Conservation (phyloP, 2,888 invertebrate genomes). For the Apomyelois bistriatella region DNA sequence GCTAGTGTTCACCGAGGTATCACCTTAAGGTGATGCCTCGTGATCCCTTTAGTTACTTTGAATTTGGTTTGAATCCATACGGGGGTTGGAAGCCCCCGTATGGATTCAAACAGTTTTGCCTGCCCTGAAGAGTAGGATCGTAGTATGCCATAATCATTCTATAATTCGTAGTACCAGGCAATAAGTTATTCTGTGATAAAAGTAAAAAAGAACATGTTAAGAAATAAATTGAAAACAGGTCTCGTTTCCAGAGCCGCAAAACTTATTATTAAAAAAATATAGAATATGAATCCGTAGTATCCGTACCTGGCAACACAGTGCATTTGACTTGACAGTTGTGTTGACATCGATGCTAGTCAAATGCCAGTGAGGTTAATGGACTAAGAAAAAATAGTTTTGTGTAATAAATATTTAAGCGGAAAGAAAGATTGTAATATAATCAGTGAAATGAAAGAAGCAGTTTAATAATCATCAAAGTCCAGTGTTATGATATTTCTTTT, state of each 20-base stretch:
- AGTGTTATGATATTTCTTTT: slow-evolving; percentile 33
- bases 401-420: slow-evolving; percentile 47
- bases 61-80: too few relatives aligned
- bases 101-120: slow-evolving; percentile 46
- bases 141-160: slow-evolving; percentile 5
- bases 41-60: too few relatives aligned
- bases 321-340: background rate
- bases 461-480: slow-evolving; percentile 28
- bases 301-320: too few relatives aligned
- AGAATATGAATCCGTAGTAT: too few relatives aligned
- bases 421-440: slow-evolving; percentile 36
- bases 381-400: slow-evolving; percentile 55
- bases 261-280: too few relatives aligned
- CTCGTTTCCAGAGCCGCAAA: too few relatives aligned
- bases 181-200: too few relatives aligned
- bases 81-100: slow-evolving; percentile 59
- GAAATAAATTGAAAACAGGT: too few relatives aligned
- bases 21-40: too few relatives aligned
- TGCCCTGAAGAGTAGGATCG: slow-evolving; percentile 16
- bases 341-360: slow-evolving; percentile 45
- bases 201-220: too few relatives aligned
- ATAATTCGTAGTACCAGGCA: background rate
- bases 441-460: slow-evolving; percentile 39
- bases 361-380: slow-evolving; percentile 58
- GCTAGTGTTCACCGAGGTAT: too few relatives aligned